phyloP scores from a whole-genome alignment of 2,888 invertebrate genomes.

The Pachydiplax longipennis region DNA sequence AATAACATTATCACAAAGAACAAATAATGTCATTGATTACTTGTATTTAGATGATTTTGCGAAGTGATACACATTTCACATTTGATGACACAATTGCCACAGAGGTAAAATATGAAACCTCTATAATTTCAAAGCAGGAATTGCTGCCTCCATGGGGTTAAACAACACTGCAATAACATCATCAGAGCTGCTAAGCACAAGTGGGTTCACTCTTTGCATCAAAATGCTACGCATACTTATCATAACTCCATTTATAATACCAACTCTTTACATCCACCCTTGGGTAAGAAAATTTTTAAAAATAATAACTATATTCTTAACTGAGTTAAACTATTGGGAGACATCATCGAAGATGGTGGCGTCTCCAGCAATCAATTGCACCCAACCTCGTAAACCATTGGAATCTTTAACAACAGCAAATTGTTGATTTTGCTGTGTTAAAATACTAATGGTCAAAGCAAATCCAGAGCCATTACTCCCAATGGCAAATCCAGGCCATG shows the following conservation, averaged over 20 bases:
- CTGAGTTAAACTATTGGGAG: background rate
- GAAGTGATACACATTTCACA: background rate
- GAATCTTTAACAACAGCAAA: background rate
- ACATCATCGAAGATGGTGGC: background rate
- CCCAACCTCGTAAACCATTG: background rate
- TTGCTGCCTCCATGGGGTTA: too few relatives aligned
- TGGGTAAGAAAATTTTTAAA: too few relatives aligned
- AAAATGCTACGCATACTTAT: too few relatives aligned
- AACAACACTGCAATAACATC: too few relatives aligned
- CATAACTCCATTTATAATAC: too few relatives aligned
- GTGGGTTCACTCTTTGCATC: too few relatives aligned
- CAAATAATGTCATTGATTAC: background rate
- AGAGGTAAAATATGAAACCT: too few relatives aligned
- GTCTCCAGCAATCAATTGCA: conserved; percentile 16
- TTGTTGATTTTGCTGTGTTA: background rate
- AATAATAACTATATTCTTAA: too few relatives aligned
- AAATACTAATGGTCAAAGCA: conserved; percentile 21
- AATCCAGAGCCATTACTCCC: background rate
- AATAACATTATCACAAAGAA: background rate
- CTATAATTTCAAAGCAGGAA: too few relatives aligned
- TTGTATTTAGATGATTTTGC: conserved; percentile 1
- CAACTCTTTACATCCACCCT: too few relatives aligned
- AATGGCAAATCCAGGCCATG: background rate
- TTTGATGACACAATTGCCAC: too few relatives aligned
- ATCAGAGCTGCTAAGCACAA: too few relatives aligned